phyloP scores from a whole-genome alignment of 2,113 vertebrate genomes.

The Brachyhypopomus gauderio region DNA sequence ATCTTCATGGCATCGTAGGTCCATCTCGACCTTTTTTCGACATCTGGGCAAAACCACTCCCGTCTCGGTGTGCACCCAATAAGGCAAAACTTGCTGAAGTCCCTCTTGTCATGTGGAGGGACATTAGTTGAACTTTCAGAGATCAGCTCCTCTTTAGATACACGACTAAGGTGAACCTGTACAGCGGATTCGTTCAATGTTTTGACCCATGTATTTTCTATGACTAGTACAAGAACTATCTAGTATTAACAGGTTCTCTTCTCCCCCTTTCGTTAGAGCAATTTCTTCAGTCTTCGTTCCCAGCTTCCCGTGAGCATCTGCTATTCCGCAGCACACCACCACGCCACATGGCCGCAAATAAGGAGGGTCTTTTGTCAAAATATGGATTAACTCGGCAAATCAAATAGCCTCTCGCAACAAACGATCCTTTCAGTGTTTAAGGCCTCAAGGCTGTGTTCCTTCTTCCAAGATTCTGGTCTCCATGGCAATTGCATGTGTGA shows the following conservation, averaged over 20 bases:
- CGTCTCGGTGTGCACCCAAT: neutral
- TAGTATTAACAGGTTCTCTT: constrained; percentile 1
- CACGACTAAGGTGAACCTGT: neutral
- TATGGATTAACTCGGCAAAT: constrained; percentile 44
- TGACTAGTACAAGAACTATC: neutral
- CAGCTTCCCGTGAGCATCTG: constrained; percentile 50
- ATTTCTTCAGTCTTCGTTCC: constrained; percentile 49
- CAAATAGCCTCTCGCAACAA: constrained; percentile 49
- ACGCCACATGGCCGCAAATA: constrained; percentile 57
- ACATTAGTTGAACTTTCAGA: neutral
- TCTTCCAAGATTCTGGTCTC: constrained; percentile 48
- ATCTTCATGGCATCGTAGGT: neutral
- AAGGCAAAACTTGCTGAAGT: constrained; percentile 14
- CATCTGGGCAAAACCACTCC: neutral
- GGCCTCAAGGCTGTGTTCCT: constrained; percentile 62
- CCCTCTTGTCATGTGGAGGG: constrained; percentile 5
- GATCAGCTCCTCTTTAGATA: neutral
- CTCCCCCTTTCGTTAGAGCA: neutral
- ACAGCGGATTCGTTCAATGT: neutral
- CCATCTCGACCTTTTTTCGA: neutral
- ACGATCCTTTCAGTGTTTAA: constrained; percentile 64
- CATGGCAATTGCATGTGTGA: constrained; percentile 57
- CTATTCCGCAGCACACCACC: constrained; percentile 41
- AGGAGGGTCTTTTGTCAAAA: constrained; percentile 37
- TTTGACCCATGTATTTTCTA: neutral